Evolutionary conservation across 2,888 invertebrate genomes (phyloP), one percentile per base, ranked within the genome.

Genomic region (Kuschelorhynchus macadamiae): DNA sequence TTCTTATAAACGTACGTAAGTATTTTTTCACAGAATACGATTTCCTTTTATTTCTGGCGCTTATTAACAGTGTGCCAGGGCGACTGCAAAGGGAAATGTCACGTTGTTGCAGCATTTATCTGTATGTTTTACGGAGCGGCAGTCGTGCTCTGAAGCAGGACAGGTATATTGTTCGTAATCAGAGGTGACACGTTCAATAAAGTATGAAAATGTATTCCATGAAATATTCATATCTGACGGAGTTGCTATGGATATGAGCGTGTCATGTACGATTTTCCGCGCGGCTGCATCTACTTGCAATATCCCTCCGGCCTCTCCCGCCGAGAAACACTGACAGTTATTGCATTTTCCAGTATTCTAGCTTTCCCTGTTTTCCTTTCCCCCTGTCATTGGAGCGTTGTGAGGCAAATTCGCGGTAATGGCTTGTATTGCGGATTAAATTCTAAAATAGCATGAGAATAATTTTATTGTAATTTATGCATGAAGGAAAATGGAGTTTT

Each of bases 201-300:
- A 84, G 83, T 84, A 84, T 84, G 84, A 84, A 84, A 84, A 84
- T 83, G 83, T 83, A 82, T 81, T 83, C 83, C 81, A 84, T 84
- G 84, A 84, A 84, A 84, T 84, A 84, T 84, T 84, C 83, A 84
- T 84, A 83, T 68, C 83, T 80, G 80, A 80, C 80, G 79, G 77
- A 80, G 81, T 81, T 82, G 82, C 82, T 80, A 82, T 82, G 82
- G 82, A 82, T 83, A 82, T 82, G 81, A 81, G 78, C 78, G 76
- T 81, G 82, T 82, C 83, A 82, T 81, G 80, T 81, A 81, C 80
- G 82, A 82, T 83, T 82, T 83, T 82, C 81, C 82, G 78, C 79
- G 76, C 78, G 78, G 78, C 75, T 80, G 81, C 81, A 81, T 76
- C 67, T 66, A 60, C 61, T 47, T 69, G 68, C 67, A 72, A 68